These are phyloP conservation scores for Cynaeus angustus DNA, from an alignment of 2,888 invertebrate species.

Conservation along the genomic window DNA sequence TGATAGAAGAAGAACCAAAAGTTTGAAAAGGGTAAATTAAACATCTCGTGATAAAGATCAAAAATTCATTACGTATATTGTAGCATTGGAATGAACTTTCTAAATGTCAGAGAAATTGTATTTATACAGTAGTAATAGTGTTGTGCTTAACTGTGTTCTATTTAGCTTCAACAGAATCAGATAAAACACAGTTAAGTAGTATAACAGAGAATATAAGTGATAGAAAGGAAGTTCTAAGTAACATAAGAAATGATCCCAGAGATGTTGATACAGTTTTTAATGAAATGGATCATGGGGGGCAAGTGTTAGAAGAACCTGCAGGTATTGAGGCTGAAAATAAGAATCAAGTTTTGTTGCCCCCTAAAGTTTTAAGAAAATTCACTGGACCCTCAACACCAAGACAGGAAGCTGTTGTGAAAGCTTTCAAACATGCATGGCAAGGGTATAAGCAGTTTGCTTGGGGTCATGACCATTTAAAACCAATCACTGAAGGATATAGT, in stretches of 20 bases:
- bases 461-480: slow-evolving; percentile 97
- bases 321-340: slow-evolving; percentile 58
- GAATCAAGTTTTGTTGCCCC: slow-evolving; percentile 64
- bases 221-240: slow-evolving; percentile 59
- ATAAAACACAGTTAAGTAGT: slow-evolving; percentile 55
- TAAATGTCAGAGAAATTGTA: slow-evolving; percentile 85
- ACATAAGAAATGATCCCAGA: slow-evolving; percentile 64
- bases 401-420: slow-evolving; percentile 89
- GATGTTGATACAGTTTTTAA: slow-evolving; percentile 63
- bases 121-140: slow-evolving; percentile 78
- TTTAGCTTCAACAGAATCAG: slow-evolving; percentile 73
- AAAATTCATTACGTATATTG: slow-evolving; percentile 63
- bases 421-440: slow-evolving; percentile 95
- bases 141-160: slow-evolving; percentile 77
- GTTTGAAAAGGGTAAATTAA: slow-evolving; percentile 61
- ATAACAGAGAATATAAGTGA: slow-evolving; percentile 59
- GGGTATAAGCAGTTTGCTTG: slow-evolving; percentile 96
- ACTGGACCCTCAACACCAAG: slow-evolving; percentile 82
- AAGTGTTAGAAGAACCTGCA: slow-evolving; percentile 72
- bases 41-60: neutral
- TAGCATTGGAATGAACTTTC: slow-evolving; percentile 92
- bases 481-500: slow-evolving; percentile 86
- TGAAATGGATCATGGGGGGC: slow-evolving; percentile 64
- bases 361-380: slow-evolving; percentile 61
- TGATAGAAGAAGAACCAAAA: slow-evolving; percentile 58